Conservation (phyloP, 2,797 vertebrate genomes). For the Chromobotia macracanthus region DNA sequence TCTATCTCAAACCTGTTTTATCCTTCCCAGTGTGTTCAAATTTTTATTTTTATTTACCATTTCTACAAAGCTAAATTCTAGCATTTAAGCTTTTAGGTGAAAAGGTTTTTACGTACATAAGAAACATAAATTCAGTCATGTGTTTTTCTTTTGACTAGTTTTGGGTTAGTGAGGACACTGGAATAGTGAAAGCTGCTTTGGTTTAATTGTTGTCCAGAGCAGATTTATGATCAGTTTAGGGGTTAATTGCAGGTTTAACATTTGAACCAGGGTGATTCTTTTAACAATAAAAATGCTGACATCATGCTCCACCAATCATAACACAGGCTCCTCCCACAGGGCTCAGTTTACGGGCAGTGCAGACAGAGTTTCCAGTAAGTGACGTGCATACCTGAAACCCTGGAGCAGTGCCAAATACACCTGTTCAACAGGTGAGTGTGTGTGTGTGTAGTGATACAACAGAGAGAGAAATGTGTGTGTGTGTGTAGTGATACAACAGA, state of each 20-base stretch:
- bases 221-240: background rate
- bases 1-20: too few relatives aligned
- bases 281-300: background rate
- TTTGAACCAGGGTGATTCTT: background rate
- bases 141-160: too few relatives aligned
- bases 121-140: too few relatives aligned
- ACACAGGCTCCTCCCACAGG: slow-evolving; percentile 20
- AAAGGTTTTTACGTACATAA: too few relatives aligned
- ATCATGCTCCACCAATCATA: background rate
- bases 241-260: background rate
- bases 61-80: too few relatives aligned
- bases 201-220: slow-evolving; percentile 6
- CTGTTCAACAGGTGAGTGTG: slow-evolving; percentile 59
- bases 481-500: too few relatives aligned
- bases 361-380: slow-evolving; percentile 52
- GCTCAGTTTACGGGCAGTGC: slow-evolving; percentile 33
- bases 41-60: too few relatives aligned
- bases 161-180: too few relatives aligned
- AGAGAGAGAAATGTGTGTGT: too few relatives aligned
- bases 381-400: slow-evolving; percentile 14
- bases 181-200: background rate
- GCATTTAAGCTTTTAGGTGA: too few relatives aligned
- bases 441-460: too few relatives aligned
- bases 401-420: slow-evolving; percentile 51
- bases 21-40: too few relatives aligned